Percentiles rank a stretch among this genome's conserved stretches.
phyloP scores from a whole-genome alignment of 2,888 invertebrate species.

The Xylophagus ater region DNA sequence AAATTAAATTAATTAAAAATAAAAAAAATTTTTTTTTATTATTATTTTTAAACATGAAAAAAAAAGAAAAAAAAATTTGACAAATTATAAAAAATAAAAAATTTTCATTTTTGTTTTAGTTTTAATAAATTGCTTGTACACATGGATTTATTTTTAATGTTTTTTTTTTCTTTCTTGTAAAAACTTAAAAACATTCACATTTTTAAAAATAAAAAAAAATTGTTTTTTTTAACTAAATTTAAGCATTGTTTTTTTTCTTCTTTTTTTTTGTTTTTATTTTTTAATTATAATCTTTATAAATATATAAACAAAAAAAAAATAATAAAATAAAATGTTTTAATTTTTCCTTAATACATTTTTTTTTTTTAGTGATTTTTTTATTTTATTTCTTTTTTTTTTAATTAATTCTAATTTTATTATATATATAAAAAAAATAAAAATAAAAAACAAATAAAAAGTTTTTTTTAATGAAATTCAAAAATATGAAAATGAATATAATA shows the following conservation, averaged over 20 bases:
- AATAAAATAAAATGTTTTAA: too few species aligned
- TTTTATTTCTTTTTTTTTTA: too few species aligned
- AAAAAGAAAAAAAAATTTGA: background rate
- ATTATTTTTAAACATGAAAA: constrained; percentile 1
- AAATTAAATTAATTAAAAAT: constrained; percentile 4
- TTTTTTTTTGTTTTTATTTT: constrained; percentile 3
- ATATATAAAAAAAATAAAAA: too few species aligned
- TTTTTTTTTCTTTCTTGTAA: background rate
- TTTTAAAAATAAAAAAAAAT: constrained; percentile 9
- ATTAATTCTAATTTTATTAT: too few species aligned
- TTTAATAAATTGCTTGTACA: constrained; percentile 11
- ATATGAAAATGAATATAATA: too few species aligned
- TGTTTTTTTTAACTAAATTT: constrained; percentile 12
- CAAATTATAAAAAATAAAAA: constrained; percentile 3
- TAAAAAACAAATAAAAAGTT: too few species aligned
- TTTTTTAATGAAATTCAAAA: too few species aligned
- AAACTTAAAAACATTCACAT: background rate
- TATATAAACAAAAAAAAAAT: constrained; percentile 27
- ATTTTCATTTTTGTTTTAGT: too few species aligned
- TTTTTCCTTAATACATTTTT: too few species aligned
- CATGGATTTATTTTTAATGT: constrained; percentile 5
- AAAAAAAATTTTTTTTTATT: background rate
- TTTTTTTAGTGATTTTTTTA: too few species aligned
- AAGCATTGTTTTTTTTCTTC: constrained; percentile 5
- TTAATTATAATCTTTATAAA: constrained; percentile 14